Percentiles rank a stretch among this genome's conserved stretches.
phyloP scores from a whole-genome alignment of 2,888 invertebrate species.

The Mermis nigrescens region DNA sequence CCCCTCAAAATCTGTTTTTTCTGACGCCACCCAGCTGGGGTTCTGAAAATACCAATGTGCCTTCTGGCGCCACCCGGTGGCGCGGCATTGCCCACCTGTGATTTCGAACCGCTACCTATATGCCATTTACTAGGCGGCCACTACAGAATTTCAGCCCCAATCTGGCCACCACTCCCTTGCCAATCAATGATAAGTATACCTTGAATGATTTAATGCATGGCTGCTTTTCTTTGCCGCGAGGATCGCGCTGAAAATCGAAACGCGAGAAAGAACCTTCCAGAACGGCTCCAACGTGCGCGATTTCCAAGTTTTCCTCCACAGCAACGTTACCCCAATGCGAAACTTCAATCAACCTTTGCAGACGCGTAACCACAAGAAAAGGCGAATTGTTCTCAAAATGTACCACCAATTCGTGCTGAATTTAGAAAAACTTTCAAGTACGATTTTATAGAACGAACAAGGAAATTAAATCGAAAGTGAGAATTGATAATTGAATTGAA shows the following conservation, averaged over 20 bases:
- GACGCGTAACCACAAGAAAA: constrained; percentile 69
- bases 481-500: too few relatives aligned
- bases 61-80: too few relatives aligned
- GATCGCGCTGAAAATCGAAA: constrained; percentile 86
- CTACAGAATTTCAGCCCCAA: too few relatives aligned
- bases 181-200: constrained; percentile 35
- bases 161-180: too few relatives aligned
- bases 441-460: too few relatives aligned
- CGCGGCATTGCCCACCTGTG: too few relatives aligned
- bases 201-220: constrained; percentile 78
- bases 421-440: constrained; percentile 11
- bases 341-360: constrained; percentile 73
- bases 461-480: too few relatives aligned
- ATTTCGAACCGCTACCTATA: too few relatives aligned
- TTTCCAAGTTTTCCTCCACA: constrained; percentile 75
- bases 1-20: too few relatives aligned
- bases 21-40: too few relatives aligned
- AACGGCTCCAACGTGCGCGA: constrained; percentile 74
- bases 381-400: constrained; percentile 93
- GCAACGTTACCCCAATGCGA: constrained; percentile 99
- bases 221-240: constrained; percentile 50
- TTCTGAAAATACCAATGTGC: too few relatives aligned
- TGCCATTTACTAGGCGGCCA: too few relatives aligned
- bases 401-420: constrained; percentile 47
- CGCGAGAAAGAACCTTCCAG: constrained; percentile 64